A percentile compares a stretch with the other conserved stretches of the same genome.
These are phyloP conservation scores for Chirona hameri DNA, from an alignment of 2,888 invertebrate species.

Conservation along the genomic window DNA sequence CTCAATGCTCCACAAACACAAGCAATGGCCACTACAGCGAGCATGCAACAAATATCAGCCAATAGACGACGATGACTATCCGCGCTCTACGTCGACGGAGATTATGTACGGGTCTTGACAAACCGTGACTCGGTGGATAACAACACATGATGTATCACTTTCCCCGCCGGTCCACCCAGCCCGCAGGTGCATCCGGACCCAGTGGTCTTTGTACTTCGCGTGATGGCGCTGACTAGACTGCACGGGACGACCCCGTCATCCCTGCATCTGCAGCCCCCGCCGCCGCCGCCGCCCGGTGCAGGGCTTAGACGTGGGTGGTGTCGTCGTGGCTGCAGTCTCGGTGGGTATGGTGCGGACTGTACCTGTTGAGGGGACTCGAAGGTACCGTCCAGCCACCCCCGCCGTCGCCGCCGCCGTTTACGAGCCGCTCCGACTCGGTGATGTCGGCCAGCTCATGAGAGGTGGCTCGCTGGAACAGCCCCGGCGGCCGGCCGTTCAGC, in stretches of 20 bases:
- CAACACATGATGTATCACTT: conserved; percentile 1
- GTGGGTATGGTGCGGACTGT: too few relatives aligned
- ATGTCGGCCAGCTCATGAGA: neutral
- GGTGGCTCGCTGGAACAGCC: neutral
- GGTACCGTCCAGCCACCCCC: neutral
- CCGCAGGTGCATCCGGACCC: too few relatives aligned
- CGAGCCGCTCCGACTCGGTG: neutral
- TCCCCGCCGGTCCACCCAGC: neutral
- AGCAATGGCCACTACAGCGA: too few relatives aligned
- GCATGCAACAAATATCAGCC: too few relatives aligned
- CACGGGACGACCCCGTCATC: neutral
- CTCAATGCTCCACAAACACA: too few relatives aligned
- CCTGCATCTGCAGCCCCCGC: neutral
- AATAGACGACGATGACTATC: too few relatives aligned
- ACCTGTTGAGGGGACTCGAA: too few relatives aligned
- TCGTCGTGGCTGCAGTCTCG: neutral
- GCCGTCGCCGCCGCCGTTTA: neutral
- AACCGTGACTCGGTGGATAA: neutral
- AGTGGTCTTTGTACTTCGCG: neutral
- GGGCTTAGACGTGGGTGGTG: neutral
- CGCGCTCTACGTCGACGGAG: neutral
- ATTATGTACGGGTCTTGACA: neutral
- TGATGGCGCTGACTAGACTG: neutral
- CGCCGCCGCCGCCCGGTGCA: too few relatives aligned
- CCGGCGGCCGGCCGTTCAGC: neutral